These are phyloP conservation scores for Lerema accius DNA, from an alignment of 1,140 invertebrate genomes.

Conservation along the genomic window DNA sequence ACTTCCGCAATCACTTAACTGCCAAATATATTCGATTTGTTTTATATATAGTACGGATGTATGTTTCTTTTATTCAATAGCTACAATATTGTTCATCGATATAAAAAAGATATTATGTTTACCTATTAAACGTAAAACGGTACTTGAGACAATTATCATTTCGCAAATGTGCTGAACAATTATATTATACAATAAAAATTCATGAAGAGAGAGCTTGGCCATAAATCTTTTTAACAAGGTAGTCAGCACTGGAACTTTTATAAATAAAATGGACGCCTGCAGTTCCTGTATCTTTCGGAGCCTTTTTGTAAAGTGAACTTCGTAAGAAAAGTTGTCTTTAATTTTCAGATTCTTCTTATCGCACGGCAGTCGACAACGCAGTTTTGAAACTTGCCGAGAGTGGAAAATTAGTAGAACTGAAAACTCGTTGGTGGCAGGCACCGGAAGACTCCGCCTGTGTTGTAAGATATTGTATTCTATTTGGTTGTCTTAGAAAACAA, in stretches of 20 bases:
- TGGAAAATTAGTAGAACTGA: conserved; percentile 89
- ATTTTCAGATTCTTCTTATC: conserved; percentile 86
- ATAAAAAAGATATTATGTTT: too few species aligned
- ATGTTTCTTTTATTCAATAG: too few species aligned
- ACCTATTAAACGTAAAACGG: background rate
- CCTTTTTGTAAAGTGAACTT: background rate
- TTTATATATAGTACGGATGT: too few species aligned
- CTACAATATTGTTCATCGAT: too few species aligned
- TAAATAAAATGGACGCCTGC: conserved; percentile 1
- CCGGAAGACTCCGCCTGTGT: conserved; percentile 77
- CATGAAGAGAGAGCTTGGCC: background rate
- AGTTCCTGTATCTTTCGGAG: conserved; percentile 1
- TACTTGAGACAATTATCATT: background rate
- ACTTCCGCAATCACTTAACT: too few species aligned
- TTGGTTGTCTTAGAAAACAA: too few species aligned
- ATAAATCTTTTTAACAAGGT: conserved; percentile 1
- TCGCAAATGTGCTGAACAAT: background rate
- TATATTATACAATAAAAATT: conserved; percentile 4
- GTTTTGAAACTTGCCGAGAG: conserved; percentile 92
- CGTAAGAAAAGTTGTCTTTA: conserved; percentile 19
- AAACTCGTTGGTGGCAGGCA: conserved; percentile 94
- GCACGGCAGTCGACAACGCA: conserved; percentile 88
- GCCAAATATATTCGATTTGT: too few species aligned
- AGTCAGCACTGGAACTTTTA: conserved; percentile 1
- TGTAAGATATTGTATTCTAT: conserved; percentile 63